phyloP scores from a whole-genome alignment of 1,140 invertebrate genomes.

The Bombyx mandarina region DNA sequence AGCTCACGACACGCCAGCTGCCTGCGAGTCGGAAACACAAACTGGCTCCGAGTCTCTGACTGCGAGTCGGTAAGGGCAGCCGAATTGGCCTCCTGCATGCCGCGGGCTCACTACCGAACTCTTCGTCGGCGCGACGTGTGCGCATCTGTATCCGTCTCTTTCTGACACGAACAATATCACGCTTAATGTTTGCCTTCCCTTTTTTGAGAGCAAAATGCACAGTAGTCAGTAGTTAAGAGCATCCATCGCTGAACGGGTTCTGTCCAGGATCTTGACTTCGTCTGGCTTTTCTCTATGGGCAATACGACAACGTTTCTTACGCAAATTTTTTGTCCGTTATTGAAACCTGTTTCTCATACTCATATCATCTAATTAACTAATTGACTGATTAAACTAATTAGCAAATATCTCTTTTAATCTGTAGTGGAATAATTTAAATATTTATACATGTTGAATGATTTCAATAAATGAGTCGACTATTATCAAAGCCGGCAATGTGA shows the following conservation, averaged over 20 bases:
- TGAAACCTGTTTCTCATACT: slow-evolving; percentile 45
- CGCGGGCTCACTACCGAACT: slow-evolving; percentile 46
- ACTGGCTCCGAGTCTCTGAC: slow-evolving; percentile 30
- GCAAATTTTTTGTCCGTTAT: slow-evolving; percentile 50
- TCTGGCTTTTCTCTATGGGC: slow-evolving; percentile 48
- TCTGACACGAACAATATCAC: slow-evolving; percentile 15
- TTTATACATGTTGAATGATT: too few relatives aligned
- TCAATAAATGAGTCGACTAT: too few relatives aligned
- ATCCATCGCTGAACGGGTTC: slow-evolving; percentile 57
- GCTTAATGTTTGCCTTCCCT: slow-evolving; percentile 19
- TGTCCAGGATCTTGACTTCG: slow-evolving; percentile 47
- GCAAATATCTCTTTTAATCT: not conserved
- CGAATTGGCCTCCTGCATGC: slow-evolving; percentile 34
- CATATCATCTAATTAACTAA: slow-evolving; percentile 41
- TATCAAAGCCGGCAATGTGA: too few relatives aligned
- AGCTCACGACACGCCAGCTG: slow-evolving; percentile 47
- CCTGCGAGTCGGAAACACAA: slow-evolving; percentile 50
- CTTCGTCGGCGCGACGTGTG: slow-evolving; percentile 34
- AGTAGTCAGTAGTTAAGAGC: slow-evolving; percentile 48
- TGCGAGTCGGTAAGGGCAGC: slow-evolving; percentile 28
- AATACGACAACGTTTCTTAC: slow-evolving; percentile 42
- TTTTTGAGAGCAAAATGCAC: slow-evolving; percentile 44
- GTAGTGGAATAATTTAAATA: slow-evolving; percentile 1
- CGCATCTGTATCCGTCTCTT: slow-evolving; percentile 41
- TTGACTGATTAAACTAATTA: slow-evolving; percentile 8